Evolutionary conservation across 2,797 vertebrate genomes (phyloP).

Genomic region (Megaceryle alcyon): DNA sequence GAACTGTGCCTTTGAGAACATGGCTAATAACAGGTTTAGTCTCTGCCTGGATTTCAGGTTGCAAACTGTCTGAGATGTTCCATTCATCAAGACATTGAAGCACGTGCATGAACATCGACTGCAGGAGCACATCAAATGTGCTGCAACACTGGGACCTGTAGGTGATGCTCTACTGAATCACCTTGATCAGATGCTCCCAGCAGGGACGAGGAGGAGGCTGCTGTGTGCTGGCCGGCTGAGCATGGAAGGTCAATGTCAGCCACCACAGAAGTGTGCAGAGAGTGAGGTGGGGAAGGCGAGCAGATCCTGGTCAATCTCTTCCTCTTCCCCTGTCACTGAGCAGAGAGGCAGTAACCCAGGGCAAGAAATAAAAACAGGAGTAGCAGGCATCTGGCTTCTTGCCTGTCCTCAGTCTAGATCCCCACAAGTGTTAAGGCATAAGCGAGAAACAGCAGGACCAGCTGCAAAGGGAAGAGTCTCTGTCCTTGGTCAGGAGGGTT

Average conservation of each 20-base stretch:
- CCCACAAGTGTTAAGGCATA: fast-evolving
- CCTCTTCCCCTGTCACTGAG: not conserved
- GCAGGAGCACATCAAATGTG: not conserved
- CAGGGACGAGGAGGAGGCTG: not conserved
- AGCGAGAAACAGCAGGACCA: not conserved
- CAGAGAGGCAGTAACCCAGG: not conserved
- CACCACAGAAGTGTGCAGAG: not conserved
- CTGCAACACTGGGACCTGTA: fast-evolving
- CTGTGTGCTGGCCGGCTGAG: not conserved
- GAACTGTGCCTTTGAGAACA: not conserved
- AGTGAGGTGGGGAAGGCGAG: not conserved
- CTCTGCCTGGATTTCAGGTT: not conserved
- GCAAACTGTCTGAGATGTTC: not conserved
- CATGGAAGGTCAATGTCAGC: too few relatives aligned
- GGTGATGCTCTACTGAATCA: not conserved
- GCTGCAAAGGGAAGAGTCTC: not conserved
- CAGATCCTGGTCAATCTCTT: not conserved
- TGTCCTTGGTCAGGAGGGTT: not conserved
- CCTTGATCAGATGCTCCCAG: fast-evolving
- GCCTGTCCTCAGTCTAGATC: not conserved
- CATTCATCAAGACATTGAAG: not conserved
- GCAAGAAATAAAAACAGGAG: not conserved
- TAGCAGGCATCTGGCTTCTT: not conserved
- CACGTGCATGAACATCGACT: fast-evolving
- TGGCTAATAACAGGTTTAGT: too few relatives aligned